These are phyloP conservation scores for Thereva nobilitata DNA, from an alignment of 2,888 invertebrate genomes.

Conservation along the genomic window DNA sequence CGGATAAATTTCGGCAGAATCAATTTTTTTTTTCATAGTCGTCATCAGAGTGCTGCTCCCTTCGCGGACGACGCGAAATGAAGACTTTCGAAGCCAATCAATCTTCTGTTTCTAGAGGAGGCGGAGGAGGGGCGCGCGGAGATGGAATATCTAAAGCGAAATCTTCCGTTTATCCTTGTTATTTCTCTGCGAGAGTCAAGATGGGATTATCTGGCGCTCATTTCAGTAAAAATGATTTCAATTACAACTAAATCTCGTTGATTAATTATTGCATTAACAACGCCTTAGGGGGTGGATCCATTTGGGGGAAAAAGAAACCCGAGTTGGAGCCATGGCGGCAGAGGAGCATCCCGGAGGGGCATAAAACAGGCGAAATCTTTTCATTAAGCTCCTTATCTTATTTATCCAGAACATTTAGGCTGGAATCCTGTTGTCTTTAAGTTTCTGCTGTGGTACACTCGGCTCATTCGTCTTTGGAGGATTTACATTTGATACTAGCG, in stretches of 20 bases:
- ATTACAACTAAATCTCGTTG: constrained; percentile 39
- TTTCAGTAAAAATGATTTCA: constrained; percentile 40
- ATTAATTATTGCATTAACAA: constrained; percentile 32
- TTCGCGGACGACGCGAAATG: too few relatives aligned
- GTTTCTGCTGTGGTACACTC: constrained; percentile 22
- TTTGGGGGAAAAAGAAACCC: constrained; percentile 1
- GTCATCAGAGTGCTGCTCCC: too few relatives aligned
- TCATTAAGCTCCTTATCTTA: constrained; percentile 39
- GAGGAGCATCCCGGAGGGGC: neutral
- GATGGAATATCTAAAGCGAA: constrained; percentile 11
- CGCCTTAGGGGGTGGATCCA: neutral
- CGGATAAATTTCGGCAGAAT: too few relatives aligned
- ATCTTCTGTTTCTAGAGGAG: neutral
- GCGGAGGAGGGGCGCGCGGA: too few relatives aligned
- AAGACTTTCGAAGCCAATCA: constrained; percentile 12
- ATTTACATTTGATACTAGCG: neutral
- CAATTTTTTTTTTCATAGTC: too few relatives aligned
- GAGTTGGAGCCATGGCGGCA: neutral
- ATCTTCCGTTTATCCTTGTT: constrained; percentile 3
- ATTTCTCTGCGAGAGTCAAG: neutral
- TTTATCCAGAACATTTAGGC: constrained; percentile 40
- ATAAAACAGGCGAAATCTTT: constrained; percentile 5
- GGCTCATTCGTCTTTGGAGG: constrained; percentile 9
- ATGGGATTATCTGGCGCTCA: constrained; percentile 22
- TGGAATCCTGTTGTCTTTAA: constrained; percentile 34